Base-by-base conservation (phyloP, 2,113 vertebrate genomes). In the Poeciliopsis occidentalis region DNA sequence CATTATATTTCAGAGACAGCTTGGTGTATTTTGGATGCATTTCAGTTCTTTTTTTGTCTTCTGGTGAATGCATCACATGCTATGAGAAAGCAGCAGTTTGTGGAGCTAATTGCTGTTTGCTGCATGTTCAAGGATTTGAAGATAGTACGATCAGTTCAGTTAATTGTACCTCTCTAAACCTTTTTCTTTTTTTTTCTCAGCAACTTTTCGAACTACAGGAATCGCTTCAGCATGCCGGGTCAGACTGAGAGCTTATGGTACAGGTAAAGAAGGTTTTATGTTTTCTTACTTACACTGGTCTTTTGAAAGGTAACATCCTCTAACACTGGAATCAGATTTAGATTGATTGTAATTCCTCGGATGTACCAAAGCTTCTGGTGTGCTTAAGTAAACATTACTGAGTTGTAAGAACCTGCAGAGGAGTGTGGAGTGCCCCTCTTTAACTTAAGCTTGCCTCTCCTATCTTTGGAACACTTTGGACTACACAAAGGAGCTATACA, bases 151-250 rank as follows among this genome's bases (percentile, higher is more conserved):
- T 92, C 54, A 70, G 39, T 61, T 81, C 78, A 61, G 93, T 90
- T 93, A 66, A 75, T 71, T 71, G 22, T 54, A 2, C 69, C 51
- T 79, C 62, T 79, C 57, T 26, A 47, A 7, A 47, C 4, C 13
- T 26, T 91, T 75, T 26, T 80, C n/a, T 83, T n/a, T 81, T 24
- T 84, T 93, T 82, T 93, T 86, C 89, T 75, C 93, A 95, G 95
- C 88, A 96, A 95, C 92, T 96, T 96, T 92, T 96, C 95, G 82
- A 95, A 95, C 95, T 96, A 96, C 91, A 95, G 92, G 89, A 95
- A 89, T 81, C 87, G 22, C 80, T 97, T 97, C 91, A 96, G 92
- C 85, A 97, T 97, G 95, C 88, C 93, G 37, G 92, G 92, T 87
- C 91, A 95, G 88, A 96, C 93, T 17, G 93, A 95, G 84, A 90